Evolutionary conservation across 2,888 invertebrate species (phyloP).

Genomic region (Temnothorax rugatulus): DNA sequence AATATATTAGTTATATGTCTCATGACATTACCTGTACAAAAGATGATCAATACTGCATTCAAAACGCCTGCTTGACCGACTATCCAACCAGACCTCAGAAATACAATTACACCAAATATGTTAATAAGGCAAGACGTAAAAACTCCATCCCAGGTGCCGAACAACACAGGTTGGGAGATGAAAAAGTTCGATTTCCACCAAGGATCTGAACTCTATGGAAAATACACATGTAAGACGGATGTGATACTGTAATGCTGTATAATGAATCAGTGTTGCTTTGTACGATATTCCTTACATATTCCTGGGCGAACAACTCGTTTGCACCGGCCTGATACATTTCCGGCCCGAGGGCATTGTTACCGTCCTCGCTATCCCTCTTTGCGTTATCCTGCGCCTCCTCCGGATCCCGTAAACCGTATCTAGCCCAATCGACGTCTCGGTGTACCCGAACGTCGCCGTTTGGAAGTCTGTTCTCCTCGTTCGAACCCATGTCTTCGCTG

Average conservation of each 20-base stretch:
- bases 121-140: constrained; percentile 99
- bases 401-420: constrained; percentile 87
- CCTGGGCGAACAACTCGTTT: constrained; percentile 96
- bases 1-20: neutral
- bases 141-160: constrained; percentile 99
- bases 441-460: constrained; percentile 72
- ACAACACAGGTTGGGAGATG: constrained; percentile 97
- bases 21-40: constrained; percentile 90
- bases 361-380: constrained; percentile 90
- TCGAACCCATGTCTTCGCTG: constrained; percentile 74
- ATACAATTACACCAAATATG: constrained; percentile 99
- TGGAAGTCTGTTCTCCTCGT: constrained; percentile 69
- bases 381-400: constrained; percentile 86
- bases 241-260: neutral
- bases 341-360: constrained; percentile 91
- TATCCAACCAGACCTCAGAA: constrained; percentile 98
- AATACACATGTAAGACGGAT: constrained; percentile 49
- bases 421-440: constrained; percentile 87
- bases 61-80: constrained; percentile 96
- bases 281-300: constrained; percentile 89
- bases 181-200: constrained; percentile 99
- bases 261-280: neutral
- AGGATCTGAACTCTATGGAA: constrained; percentile 91
- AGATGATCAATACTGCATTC: constrained; percentile 93
- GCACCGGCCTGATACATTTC: constrained; percentile 95